Evolutionary conservation across 1,140 invertebrate genomes (phyloP).

Genomic region (Lucilia cuprina): DNA sequence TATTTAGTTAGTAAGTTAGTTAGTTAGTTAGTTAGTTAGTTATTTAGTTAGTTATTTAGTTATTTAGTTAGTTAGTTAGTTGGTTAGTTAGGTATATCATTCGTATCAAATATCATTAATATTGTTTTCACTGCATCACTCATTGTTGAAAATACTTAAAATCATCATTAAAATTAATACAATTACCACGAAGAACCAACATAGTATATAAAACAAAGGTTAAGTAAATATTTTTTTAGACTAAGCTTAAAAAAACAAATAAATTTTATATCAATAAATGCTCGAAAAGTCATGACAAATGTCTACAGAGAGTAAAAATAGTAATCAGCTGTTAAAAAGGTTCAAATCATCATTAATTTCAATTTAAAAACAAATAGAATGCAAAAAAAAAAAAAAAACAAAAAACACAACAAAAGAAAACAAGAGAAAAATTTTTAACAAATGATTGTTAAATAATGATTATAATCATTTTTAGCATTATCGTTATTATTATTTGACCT

Average conservation of each 20-base stretch:
- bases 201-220: neutral
- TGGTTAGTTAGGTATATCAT: no score
- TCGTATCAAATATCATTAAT: no score
- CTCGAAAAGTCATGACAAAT: conserved; percentile 16
- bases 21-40: no score
- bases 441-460: neutral
- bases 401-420: neutral
- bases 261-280: neutral
- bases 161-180: conserved; percentile 16
- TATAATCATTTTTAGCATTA: neutral
- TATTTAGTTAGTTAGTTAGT: no score
- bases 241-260: neutral
- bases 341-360: conserved; percentile 27
- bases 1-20: no score
- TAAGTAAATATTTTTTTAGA: neutral
- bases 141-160: neutral
- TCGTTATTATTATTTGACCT: conserved; percentile 21
- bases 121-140: no score
- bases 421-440: neutral
- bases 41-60: no score
- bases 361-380: conserved; percentile 18
- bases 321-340: neutral
- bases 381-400: neutral
- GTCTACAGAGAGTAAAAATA: neutral
- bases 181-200: neutral